Evolutionary conservation across 2,888 invertebrate genomes (phyloP).

Genomic region (Sphinx pinastri): DNA sequence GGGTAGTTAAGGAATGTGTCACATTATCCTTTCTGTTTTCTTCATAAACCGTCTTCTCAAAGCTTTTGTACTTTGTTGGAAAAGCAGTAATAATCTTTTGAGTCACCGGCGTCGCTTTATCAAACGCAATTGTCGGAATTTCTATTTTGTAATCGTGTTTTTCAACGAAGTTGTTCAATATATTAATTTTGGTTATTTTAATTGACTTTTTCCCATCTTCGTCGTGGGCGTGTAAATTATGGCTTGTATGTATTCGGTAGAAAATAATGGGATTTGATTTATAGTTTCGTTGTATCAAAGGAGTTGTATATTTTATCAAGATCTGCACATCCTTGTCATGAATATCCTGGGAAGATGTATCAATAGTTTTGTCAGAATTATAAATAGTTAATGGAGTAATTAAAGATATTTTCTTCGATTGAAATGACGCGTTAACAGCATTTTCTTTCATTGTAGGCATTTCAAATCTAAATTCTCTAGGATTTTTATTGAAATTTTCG

Average conservation of each 20-base stretch:
- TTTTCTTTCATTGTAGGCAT: too few relatives aligned
- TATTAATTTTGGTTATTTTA: constrained; percentile 15
- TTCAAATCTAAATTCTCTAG: too few relatives aligned
- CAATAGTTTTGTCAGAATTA: not conserved
- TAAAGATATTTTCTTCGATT: not conserved
- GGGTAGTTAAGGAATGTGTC: too few relatives aligned
- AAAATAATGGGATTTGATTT: constrained; percentile 4
- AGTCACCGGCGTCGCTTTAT: not conserved
- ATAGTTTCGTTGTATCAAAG: not conserved
- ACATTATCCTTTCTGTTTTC: not conserved
- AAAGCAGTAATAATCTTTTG: too few relatives aligned
- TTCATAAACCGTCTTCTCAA: not conserved
- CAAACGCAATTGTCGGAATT: not conserved
- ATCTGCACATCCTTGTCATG: not conserved
- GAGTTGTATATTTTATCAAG: too few relatives aligned
- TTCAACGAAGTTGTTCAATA: not conserved
- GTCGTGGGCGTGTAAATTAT: not conserved
- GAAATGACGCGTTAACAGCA: not conserved
- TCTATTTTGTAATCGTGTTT: constrained; percentile 9
- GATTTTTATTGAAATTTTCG: too few relatives aligned
- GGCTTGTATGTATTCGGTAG: constrained; percentile 11
- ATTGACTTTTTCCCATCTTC: not conserved
- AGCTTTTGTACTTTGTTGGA: not conserved
- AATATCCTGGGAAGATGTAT: not conserved
- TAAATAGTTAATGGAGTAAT: not conserved